Conservation (phyloP, 2,888 invertebrate species). For the Hypomecis atomaria region DNA sequence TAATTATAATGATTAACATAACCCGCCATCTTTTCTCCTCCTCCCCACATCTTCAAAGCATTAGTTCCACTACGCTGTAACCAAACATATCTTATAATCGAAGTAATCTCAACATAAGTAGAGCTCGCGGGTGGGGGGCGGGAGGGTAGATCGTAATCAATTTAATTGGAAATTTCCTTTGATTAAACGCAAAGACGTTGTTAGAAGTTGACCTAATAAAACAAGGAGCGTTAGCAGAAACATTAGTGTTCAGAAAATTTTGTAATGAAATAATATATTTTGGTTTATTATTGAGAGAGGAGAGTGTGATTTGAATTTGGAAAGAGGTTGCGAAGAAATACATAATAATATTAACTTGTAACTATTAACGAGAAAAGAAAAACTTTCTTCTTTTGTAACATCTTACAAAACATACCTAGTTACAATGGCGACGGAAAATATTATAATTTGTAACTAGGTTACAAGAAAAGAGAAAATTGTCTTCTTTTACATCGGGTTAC, state of each 20-base stretch:
- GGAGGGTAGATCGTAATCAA: conserved; percentile 76
- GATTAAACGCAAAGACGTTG: conserved; percentile 85
- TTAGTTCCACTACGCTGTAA: conserved; percentile 24
- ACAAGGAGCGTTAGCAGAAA: conserved; percentile 66
- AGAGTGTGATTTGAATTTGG: no score
- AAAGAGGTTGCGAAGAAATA: no score
- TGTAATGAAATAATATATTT: neutral
- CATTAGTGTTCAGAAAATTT: conserved; percentile 6
- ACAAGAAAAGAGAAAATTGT: no score
- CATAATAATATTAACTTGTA: no score
- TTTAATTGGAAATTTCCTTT: conserved; percentile 85
- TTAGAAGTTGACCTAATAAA: conserved; percentile 84
- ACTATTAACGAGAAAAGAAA: no score
- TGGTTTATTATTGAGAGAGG: no score
- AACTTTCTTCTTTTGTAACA: no score
- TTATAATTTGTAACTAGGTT: no score
- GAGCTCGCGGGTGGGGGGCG: conserved; percentile 32
- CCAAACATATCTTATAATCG: conserved; percentile 37
- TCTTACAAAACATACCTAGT: no score
- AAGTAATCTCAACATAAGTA: conserved; percentile 43
- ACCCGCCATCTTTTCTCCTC: neutral
- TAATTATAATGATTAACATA: no score
- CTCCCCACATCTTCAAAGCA: conserved; percentile 15
- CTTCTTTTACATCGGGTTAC: no score
- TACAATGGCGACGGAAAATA: no score